These are phyloP conservation scores for Sialis fuliginosa DNA, from an alignment of 2,888 invertebrate species.

Conservation along the genomic window DNA sequence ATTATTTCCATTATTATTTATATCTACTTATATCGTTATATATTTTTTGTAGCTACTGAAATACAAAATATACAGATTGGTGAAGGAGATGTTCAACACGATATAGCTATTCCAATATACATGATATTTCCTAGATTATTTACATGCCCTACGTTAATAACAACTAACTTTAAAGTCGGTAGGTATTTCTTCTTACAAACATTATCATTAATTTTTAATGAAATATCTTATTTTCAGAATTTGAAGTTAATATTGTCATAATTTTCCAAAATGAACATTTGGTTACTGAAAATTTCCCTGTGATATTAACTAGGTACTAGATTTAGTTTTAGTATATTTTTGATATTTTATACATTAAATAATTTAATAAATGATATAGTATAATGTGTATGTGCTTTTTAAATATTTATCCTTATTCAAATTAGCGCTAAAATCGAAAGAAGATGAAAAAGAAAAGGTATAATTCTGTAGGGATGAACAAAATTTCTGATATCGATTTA, in stretches of 20 bases:
- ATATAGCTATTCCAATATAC: constrained; percentile 72
- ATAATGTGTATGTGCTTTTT: too few relatives aligned
- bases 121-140: constrained; percentile 93
- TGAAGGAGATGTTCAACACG: constrained; percentile 73
- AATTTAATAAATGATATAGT: too few relatives aligned
- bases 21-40: too few relatives aligned
- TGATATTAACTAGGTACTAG: constrained; percentile 36
- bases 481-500: too few relatives aligned
- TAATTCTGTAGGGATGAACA: too few relatives aligned
- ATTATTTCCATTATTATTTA: not conserved
- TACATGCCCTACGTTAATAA: constrained; percentile 81
- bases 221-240: constrained; percentile 48
- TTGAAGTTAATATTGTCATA: constrained; percentile 83
- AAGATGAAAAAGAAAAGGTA: too few relatives aligned
- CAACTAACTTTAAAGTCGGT: constrained; percentile 92
- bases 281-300: constrained; percentile 88
- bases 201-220: constrained; percentile 14
- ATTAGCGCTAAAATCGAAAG: too few relatives aligned
- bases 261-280: constrained; percentile 86
- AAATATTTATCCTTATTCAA: too few relatives aligned
- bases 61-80: constrained; percentile 97
- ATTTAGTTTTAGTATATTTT: not conserved
- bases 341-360: too few relatives aligned
- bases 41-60: constrained; percentile 61
- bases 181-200: constrained; percentile 15